Evolutionary conservation across 2,113 vertebrate species (phyloP).

Genomic region (Bagarius yarrelli): DNA sequence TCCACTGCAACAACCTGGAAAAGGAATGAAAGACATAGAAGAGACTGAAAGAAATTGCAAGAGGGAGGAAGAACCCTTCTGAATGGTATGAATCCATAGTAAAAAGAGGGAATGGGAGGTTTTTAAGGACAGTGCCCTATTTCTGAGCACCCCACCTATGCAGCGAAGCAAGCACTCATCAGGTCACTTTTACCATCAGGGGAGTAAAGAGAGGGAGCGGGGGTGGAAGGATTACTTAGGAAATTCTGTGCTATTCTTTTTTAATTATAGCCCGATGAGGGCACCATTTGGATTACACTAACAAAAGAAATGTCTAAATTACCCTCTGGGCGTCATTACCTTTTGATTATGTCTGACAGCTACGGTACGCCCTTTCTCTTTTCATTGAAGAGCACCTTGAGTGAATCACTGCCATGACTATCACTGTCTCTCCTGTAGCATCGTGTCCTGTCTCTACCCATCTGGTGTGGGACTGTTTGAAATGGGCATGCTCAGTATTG

Average conservation of each 20-base stretch:
- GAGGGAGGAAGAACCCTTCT: slow-evolving; percentile 36
- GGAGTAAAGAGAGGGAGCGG: slow-evolving; percentile 49
- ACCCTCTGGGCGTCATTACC: slow-evolving; percentile 56
- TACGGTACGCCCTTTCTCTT: slow-evolving; percentile 9
- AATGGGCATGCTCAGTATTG: slow-evolving; percentile 56
- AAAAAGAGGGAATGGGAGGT: slow-evolving; percentile 29
- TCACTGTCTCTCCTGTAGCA: slow-evolving; percentile 35
- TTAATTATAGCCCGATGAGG: slow-evolving; percentile 41
- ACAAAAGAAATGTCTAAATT: slow-evolving; percentile 22
- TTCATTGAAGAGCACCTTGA: slow-evolving; percentile 45
- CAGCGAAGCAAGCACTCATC: slow-evolving; percentile 41
- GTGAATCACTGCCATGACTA: slow-evolving; percentile 40
- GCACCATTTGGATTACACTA: slow-evolving; percentile 35
- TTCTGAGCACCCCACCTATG: slow-evolving; percentile 54
- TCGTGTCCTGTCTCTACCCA: slow-evolving; percentile 34
- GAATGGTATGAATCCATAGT: slow-evolving; percentile 40
- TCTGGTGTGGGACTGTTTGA: slow-evolving; percentile 65
- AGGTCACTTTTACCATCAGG: slow-evolving; percentile 52
- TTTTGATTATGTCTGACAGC: slow-evolving; percentile 43
- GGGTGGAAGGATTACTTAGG: not conserved
- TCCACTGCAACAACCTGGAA: slow-evolving; percentile 84
- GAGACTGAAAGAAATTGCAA: slow-evolving; percentile 41
- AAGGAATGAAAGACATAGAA: slow-evolving; percentile 73
- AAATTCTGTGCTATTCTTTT: slow-evolving; percentile 76
- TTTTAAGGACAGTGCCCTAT: slow-evolving; percentile 62